Percentiles rank a stretch among this genome's conserved stretches.
Evolutionary conservation across 1,140 invertebrate genomes (phyloP).

Genomic region (Steinernema khuongi): DNA sequence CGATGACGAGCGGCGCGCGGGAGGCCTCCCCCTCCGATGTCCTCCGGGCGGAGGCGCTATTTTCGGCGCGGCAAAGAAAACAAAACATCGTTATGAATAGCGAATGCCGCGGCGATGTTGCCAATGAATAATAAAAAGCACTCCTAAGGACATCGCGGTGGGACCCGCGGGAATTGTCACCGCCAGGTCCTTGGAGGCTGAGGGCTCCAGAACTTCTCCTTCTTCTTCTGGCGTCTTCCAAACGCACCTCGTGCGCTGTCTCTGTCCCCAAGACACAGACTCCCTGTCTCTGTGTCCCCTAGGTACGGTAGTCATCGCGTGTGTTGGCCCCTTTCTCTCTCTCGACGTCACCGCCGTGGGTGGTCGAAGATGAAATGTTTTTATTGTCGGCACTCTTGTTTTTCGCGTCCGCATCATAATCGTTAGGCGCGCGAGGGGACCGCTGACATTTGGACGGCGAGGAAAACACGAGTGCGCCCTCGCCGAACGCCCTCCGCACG

Average conservation of each 20-base stretch:
- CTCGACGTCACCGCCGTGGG: neutral
- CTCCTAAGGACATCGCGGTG: neutral
- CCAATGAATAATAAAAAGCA: slow-evolving; percentile 16
- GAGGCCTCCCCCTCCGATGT: neutral
- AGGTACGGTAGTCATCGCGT: neutral
- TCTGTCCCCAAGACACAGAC: too few species aligned
- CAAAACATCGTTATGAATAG: slow-evolving; percentile 12
- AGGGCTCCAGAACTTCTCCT: too few species aligned
- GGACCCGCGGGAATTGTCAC: neutral
- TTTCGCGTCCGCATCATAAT: neutral
- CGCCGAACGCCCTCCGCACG: too few species aligned
- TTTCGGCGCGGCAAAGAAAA: neutral
- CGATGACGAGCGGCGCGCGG: too few species aligned
- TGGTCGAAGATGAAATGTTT: slow-evolving; percentile 2
- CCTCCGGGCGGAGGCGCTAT: neutral
- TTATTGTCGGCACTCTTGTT: neutral
- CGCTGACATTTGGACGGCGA: too few species aligned
- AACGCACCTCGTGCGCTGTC: too few species aligned
- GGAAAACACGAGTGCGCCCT: too few species aligned
- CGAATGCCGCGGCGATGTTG: neutral
- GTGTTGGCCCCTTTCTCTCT: neutral
- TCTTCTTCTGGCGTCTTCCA: too few species aligned
- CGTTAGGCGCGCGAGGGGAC: too few species aligned
- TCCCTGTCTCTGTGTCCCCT: too few species aligned
- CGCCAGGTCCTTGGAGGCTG: too few species aligned